A percentile compares a stretch with the other conserved stretches of the same genome.
phyloP scores from a whole-genome alignment of 2,113 vertebrate species.

The Pygoscelis antarcticus region DNA sequence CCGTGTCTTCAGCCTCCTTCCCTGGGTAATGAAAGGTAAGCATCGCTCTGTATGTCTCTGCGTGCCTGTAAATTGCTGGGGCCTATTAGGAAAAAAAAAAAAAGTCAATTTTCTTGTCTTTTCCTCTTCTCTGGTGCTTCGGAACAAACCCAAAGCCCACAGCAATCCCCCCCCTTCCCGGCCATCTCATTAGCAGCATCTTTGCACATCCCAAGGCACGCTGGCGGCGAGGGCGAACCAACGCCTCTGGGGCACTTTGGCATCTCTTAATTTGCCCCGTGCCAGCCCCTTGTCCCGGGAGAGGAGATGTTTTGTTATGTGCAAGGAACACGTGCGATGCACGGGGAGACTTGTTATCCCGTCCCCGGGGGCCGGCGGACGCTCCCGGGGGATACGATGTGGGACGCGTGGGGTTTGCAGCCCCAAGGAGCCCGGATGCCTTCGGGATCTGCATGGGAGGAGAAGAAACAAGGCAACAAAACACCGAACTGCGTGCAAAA shows the following conservation, averaged over 20 bases:
- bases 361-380: neutral
- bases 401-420: neutral
- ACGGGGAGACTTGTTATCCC: constrained; percentile 50
- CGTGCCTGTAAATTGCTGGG: constrained; percentile 1
- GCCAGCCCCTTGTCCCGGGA: constrained; percentile 38
- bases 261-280: constrained; percentile 63
- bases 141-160: neutral
- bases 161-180: neutral
- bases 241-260: neutral
- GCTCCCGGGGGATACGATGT: neutral
- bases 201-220: neutral
- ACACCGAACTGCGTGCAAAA: neutral
- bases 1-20: neutral
- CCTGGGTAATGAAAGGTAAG: neutral
- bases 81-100: neutral
- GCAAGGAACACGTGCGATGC: constrained; percentile 5
- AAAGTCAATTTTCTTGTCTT: neutral
- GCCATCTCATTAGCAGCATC: neutral
- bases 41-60: neutral
- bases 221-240: fast-evolving
- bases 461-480: neutral
- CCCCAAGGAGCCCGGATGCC: neutral
- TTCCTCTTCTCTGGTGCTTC: neutral
- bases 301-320: constrained; percentile 71
- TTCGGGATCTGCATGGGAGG: neutral